Conservation (phyloP, 2,113 vertebrate species). For the Theropithecus gelada region DNA sequence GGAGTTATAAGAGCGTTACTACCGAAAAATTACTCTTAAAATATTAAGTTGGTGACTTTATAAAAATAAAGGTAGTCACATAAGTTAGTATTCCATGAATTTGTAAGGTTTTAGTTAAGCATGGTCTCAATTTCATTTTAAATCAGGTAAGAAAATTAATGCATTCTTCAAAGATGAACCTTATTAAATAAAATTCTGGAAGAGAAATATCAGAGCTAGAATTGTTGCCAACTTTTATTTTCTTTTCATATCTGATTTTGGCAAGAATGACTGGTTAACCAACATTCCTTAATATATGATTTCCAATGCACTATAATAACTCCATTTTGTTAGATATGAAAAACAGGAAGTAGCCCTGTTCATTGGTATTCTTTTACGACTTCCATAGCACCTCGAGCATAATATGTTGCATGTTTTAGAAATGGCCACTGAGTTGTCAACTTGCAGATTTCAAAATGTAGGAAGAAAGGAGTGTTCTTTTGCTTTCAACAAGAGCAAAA, state of each 20-base stretch:
- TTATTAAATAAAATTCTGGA: conserved; percentile 57
- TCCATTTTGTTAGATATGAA: conserved; percentile 63
- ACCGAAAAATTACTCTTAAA: conserved; percentile 24
- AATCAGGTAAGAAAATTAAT: conserved; percentile 46
- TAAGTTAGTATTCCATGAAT: not conserved
- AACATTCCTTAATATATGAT: conserved; percentile 55
- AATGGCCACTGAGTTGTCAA: conserved; percentile 20
- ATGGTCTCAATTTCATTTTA: conserved; percentile 39
- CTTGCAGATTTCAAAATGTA: conserved; percentile 45
- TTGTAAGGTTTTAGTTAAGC: not conserved
- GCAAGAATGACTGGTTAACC: conserved; percentile 54
- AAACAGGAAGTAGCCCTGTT: conserved; percentile 64
- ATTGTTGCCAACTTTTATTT: conserved; percentile 61
- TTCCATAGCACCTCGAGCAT: not conserved
- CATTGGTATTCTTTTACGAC: not conserved
- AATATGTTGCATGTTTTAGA: not conserved
- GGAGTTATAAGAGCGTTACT: not conserved
- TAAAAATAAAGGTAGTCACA: not conserved
- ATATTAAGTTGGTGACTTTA: not conserved
- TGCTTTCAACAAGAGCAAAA: conserved; percentile 17
- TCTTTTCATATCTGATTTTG: conserved; percentile 75
- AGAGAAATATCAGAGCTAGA: conserved; percentile 41
- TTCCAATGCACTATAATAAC: conserved; percentile 51
- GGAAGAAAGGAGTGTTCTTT: conserved; percentile 52
- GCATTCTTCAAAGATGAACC: conserved; percentile 61